Base-by-base conservation (phyloP, 2,888 invertebrate species). In the Helicoverpa assulta region DNA sequence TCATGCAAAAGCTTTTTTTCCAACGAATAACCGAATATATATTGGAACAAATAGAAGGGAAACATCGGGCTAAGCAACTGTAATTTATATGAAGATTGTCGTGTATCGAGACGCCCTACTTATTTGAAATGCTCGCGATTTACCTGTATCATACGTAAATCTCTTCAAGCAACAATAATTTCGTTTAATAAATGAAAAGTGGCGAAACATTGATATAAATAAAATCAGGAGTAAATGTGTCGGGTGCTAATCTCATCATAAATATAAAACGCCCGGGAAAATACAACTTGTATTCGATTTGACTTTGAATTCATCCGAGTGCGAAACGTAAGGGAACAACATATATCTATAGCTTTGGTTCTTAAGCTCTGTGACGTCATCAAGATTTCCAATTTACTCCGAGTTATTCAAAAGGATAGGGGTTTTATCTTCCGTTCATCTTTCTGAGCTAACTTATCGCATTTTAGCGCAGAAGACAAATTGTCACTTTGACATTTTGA, bases 361-460 rank as follows among this genome's bases (percentile, higher is more conserved):
- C 83, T 80, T 83, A 83, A 84, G 83, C 82, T 85, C 81, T 70
- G 81, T 82, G 82, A 84, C 82, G 84, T 87, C 88, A 85, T 88
- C 85, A 86, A 85, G 82, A 84, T 88, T 86, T 86, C 81, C 85
- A 87, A 88, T 88, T 87, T 86, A 84, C 78, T 84, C 72, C 75
- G 72, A 83, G 81, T 84, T 86, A 86, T 80, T 84, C 80, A 80
- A 78, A 81, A 81, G 82, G 85, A 86, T 87, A 86, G 79, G 84
- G 85, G 83, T 80, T 85, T 83, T 87, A 88, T 85, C 86, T 82
- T 70, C 66, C 67, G 83, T 86, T 83, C 80, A 85, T 84, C 79
- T 78, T 80, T 61, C 64, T 71, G 64, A 80, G 83, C 81, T 79
- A 87, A 88, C 82, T 86, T 88, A 84, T 85, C 80, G 80, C 69